phyloP scores from a whole-genome alignment of 2,797 vertebrate genomes.

The Smutsia gigantea region DNA sequence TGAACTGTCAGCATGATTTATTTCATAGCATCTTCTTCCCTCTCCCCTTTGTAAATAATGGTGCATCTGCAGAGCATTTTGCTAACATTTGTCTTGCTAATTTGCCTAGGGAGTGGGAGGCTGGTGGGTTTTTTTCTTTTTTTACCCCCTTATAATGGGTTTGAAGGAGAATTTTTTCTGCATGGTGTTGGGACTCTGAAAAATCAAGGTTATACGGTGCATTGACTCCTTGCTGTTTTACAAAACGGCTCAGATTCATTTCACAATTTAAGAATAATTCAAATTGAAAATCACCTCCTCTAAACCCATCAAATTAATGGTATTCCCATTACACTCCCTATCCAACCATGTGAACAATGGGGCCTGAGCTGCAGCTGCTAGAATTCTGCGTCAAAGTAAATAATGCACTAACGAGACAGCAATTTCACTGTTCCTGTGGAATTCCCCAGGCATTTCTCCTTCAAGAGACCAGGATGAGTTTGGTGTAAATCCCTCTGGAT shows the following conservation, averaged over 20 bases:
- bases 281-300: slow-evolving; percentile 73
- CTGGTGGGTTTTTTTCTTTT: slow-evolving; percentile 41
- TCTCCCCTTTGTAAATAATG: slow-evolving; percentile 76
- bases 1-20: slow-evolving; percentile 82
- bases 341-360: slow-evolving; percentile 49
- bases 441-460: slow-evolving; percentile 2
- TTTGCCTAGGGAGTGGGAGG: slow-evolving; percentile 68
- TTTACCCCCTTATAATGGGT: slow-evolving; percentile 33
- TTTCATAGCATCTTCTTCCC: slow-evolving; percentile 68
- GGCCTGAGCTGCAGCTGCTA: slow-evolving; percentile 23
- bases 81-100: slow-evolving; percentile 81
- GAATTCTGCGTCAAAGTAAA: slow-evolving; percentile 50
- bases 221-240: slow-evolving; percentile 58
- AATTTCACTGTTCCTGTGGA: not conserved
- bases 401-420: slow-evolving; percentile 51
- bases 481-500: not conserved
- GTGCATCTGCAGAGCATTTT: slow-evolving; percentile 52
- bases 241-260: slow-evolving; percentile 69
- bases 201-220: slow-evolving; percentile 57
- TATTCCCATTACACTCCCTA: slow-evolving; percentile 59
- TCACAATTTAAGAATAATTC: slow-evolving; percentile 77
- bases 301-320: slow-evolving; percentile 72
- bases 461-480: not conserved
- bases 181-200: not conserved
- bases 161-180: slow-evolving; percentile 27